Percentiles rank a stretch among this genome's conserved stretches.
These are phyloP conservation scores for Hirtodrosophila histrioides DNA, from an alignment of 2,888 invertebrate species.

Conservation along the genomic window DNA sequence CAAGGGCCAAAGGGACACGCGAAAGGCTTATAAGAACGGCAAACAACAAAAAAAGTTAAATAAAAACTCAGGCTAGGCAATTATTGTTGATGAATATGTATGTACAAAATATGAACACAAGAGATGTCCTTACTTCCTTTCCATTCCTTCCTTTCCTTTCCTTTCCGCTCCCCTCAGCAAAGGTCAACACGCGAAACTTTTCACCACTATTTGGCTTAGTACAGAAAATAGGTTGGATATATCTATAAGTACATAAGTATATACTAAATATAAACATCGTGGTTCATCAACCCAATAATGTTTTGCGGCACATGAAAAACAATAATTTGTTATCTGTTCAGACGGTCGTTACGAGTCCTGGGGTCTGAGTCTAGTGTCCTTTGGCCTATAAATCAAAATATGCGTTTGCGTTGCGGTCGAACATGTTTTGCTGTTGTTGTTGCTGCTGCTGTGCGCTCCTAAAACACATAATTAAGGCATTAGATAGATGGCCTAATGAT, in stretches of 20 bases:
- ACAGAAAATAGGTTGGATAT: slow-evolving; percentile 12
- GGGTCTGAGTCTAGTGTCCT: slow-evolving; percentile 4
- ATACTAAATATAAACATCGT: no score
- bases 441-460: no score
- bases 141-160: neutral
- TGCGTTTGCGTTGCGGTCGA: slow-evolving; percentile 15
- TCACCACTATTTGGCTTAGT: slow-evolving; percentile 3
- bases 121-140: slow-evolving; percentile 17
- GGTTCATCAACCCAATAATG: slow-evolving; percentile 8
- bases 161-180: no score
- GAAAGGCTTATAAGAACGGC: slow-evolving; percentile 49
- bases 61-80: slow-evolving; percentile 55
- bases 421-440: neutral
- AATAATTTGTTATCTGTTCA: slow-evolving; percentile 51
- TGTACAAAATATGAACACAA: slow-evolving; percentile 41
- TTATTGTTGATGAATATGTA: slow-evolving; percentile 72
- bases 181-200: slow-evolving; percentile 42
- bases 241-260: neutral
- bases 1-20: slow-evolving; percentile 32
- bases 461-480: slow-evolving; percentile 63
- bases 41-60: slow-evolving; percentile 7
- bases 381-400: slow-evolving; percentile 57
- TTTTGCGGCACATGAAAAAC: slow-evolving; percentile 40
- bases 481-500: slow-evolving; percentile 26
- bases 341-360: slow-evolving; percentile 4